Evolutionary conservation across 2,797 vertebrate species (phyloP).

Genomic region (Brachymystax lenok): DNA sequence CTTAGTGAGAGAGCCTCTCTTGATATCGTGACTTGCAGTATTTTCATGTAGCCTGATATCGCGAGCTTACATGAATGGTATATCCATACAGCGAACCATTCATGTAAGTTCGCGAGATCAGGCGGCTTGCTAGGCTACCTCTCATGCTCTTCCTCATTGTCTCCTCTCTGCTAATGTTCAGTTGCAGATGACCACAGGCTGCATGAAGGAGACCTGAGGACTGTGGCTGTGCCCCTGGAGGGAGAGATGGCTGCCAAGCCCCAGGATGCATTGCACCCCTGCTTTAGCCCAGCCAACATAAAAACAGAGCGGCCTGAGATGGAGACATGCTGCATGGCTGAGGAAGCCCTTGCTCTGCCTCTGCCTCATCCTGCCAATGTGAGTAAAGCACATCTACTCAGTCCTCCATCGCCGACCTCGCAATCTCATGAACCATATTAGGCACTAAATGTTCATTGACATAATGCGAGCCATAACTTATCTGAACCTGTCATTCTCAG

Average conservation of each 20-base stretch:
- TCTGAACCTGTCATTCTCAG: background rate
- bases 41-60: background rate
- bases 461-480: background rate
- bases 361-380: background rate
- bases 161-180: background rate
- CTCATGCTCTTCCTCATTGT: background rate
- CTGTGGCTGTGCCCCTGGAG: constrained; percentile 29
- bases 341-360: background rate
- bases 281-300: constrained; percentile 25
- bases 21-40: background rate
- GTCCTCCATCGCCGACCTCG: background rate
- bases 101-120: too few species aligned
- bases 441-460: background rate
- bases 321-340: constrained; percentile 4
- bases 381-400: background rate
- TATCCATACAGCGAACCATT: too few species aligned
- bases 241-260: constrained; percentile 14
- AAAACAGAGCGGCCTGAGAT: constrained; percentile 28
- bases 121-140: background rate
- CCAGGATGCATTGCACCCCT: constrained; percentile 4
- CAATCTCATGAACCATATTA: background rate
- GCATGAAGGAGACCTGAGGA: constrained; percentile 23
- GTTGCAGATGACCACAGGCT: constrained; percentile 18
- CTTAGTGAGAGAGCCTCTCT: background rate
- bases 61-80: too few species aligned